These are phyloP conservation scores for Anser brachyrhynchus DNA, from an alignment of 2,113 vertebrate species.

Conservation along the genomic window DNA sequence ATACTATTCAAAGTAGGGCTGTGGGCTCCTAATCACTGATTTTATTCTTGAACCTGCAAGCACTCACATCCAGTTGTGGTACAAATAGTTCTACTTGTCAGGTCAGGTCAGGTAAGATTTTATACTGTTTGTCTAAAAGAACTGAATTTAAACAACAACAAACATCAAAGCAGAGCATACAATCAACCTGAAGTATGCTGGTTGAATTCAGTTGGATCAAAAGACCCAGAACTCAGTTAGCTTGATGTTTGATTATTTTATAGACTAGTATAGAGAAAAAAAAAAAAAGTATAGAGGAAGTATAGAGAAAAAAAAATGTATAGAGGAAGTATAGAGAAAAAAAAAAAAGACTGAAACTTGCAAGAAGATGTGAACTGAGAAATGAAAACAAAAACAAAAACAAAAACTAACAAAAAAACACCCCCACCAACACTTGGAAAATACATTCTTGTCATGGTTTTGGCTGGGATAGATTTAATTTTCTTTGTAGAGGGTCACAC, in stretches of 20 bases:
- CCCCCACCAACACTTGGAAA: neutral
- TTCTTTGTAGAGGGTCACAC: too few relatives aligned
- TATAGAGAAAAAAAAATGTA: too few relatives aligned
- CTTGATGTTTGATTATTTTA: neutral
- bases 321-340: neutral
- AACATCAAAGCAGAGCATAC: neutral
- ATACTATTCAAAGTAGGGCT: neutral
- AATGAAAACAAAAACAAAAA: neutral
- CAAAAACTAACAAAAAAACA: neutral
- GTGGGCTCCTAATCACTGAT: neutral
- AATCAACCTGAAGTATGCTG: neutral
- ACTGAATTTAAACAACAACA: neutral
- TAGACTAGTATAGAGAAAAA: neutral
- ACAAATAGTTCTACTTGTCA: neutral
- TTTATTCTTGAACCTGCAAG: neutral
- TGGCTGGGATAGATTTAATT: too few relatives aligned
- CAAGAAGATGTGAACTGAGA: neutral
- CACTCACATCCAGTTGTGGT: neutral
- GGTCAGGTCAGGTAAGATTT: neutral
- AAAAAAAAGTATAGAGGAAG: neutral
- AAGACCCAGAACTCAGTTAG: neutral
- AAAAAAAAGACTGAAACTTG: neutral
- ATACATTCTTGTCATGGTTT: neutral
- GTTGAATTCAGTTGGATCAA: neutral
- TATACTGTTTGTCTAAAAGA: neutral